phyloP scores from a whole-genome alignment of 2,797 vertebrate species.

The Gadopsis marmoratus region DNA sequence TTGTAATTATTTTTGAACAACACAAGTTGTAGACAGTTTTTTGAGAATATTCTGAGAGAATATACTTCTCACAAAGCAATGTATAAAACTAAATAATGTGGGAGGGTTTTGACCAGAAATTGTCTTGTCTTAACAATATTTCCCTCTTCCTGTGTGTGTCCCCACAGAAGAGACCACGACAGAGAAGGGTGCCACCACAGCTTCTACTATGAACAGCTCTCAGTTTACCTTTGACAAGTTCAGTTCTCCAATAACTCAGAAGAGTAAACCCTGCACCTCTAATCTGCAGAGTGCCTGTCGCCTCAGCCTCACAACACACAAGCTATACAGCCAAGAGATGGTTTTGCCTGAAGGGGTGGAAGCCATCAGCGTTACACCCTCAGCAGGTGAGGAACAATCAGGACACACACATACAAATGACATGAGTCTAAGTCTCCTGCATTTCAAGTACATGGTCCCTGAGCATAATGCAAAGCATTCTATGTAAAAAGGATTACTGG shows the following conservation, averaged over 20 bases:
- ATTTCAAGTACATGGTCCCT: not conserved
- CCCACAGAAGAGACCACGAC: constrained; percentile 82
- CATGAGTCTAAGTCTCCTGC: too few species aligned
- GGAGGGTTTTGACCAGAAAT: constrained; percentile 1
- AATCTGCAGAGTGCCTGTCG: constrained; percentile 95
- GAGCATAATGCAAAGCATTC: not conserved
- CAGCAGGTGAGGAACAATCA: constrained; percentile 89
- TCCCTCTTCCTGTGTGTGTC: constrained; percentile 22
- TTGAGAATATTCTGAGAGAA: not conserved
- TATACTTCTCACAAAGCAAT: not conserved
- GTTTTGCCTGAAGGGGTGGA: constrained; percentile 92
- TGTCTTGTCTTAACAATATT: not conserved
- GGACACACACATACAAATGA: not conserved
- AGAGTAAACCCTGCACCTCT: constrained; percentile 88
- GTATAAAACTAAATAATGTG: not conserved
- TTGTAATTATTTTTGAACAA: not conserved
- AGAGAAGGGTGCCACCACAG: constrained; percentile 53
- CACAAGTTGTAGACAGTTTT: not conserved
- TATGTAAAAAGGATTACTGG: too few species aligned
- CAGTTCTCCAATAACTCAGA: constrained; percentile 84
- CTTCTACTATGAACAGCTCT: constrained; percentile 63
- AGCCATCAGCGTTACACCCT: constrained; percentile 92
- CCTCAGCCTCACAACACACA: constrained; percentile 89
- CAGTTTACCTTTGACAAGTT: constrained; percentile 68
- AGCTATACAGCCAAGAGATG: constrained; percentile 93